Evolutionary conservation across 2,888 invertebrate species (phyloP).

Genomic region (Poecilus cupreus): DNA sequence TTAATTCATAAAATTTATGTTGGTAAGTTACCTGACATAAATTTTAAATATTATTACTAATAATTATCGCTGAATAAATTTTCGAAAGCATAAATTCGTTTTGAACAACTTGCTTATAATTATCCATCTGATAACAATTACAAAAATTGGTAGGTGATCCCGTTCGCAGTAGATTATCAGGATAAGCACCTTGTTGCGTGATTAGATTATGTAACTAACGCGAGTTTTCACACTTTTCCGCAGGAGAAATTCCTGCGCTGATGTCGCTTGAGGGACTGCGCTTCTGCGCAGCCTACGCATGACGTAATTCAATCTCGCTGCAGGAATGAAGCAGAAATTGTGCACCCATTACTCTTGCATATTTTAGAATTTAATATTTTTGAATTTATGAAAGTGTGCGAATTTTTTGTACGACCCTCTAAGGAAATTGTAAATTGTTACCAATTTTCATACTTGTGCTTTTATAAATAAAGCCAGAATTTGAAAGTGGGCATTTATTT

Average conservation of each 20-base stretch:
- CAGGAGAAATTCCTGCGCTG: conserved; percentile 9
- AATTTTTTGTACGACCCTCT: background rate
- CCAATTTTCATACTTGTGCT: background rate
- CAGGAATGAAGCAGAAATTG: background rate
- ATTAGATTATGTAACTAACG: background rate
- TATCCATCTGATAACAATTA: conserved; percentile 9
- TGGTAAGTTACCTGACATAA: no score
- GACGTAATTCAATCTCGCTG: background rate
- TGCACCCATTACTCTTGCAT: background rate
- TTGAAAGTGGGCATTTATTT: no score
- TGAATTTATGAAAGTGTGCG: background rate
- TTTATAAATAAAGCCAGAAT: no score
- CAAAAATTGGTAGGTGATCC: background rate
- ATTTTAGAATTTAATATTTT: conserved; percentile 3
- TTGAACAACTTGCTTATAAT: background rate
- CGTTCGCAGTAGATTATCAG: no score
- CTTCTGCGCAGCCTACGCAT: no score
- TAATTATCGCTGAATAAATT: conserved; percentile 4
- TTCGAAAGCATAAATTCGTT: background rate
- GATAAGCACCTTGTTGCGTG: background rate
- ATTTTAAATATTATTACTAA: background rate
- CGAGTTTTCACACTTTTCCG: background rate
- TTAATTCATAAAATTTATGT: no score
- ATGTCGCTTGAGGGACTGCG: background rate
- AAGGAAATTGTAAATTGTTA: background rate